Conservation (phyloP, 92 coral and sea anemone species). For the Epizoanthus stellaris region DNA sequence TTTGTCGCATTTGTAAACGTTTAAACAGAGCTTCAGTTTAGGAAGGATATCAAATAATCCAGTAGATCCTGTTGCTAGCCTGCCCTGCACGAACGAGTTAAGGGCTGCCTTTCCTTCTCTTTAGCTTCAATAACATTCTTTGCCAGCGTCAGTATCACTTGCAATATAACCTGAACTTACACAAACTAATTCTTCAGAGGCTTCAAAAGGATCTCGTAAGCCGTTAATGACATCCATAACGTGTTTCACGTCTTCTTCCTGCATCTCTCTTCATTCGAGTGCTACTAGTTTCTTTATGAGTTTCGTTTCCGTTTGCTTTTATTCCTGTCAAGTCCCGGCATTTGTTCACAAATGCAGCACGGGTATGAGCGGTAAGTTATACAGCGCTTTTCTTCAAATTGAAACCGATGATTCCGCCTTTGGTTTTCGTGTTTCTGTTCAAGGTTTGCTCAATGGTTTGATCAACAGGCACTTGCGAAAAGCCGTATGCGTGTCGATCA, state of each 20-base stretch:
- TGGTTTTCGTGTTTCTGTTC: slow-evolving; percentile 70
- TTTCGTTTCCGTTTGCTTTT: not conserved
- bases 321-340: slow-evolving; percentile 63
- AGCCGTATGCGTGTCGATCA: slow-evolving; percentile 44
- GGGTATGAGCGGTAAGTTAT: slow-evolving; percentile 75
- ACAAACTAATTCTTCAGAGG: too few relatives aligned
- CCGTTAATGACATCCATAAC: too few relatives aligned
- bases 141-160: too few relatives aligned
- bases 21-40: slow-evolving; percentile 59
- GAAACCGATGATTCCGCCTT: slow-evolving; percentile 75
- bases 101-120: too few relatives aligned
- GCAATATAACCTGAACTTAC: too few relatives aligned
- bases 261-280: not conserved
- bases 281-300: not conserved
- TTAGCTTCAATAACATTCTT: too few relatives aligned
- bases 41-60: slow-evolving; percentile 68
- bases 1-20: slow-evolving; percentile 51
- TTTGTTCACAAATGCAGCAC: slow-evolving; percentile 67
- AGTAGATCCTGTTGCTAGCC: slow-evolving; percentile 43
- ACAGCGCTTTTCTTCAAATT: slow-evolving; percentile 67
- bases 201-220: too few relatives aligned
- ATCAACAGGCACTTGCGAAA: slow-evolving; percentile 65
- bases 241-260: too few relatives aligned
- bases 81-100: slow-evolving; percentile 45
- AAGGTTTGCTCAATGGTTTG: slow-evolving; percentile 76